Evolutionary conservation across 2,888 invertebrate species (phyloP), one percentile per base, ranked within the genome.

Genomic region (Crematogaster levior): DNA sequence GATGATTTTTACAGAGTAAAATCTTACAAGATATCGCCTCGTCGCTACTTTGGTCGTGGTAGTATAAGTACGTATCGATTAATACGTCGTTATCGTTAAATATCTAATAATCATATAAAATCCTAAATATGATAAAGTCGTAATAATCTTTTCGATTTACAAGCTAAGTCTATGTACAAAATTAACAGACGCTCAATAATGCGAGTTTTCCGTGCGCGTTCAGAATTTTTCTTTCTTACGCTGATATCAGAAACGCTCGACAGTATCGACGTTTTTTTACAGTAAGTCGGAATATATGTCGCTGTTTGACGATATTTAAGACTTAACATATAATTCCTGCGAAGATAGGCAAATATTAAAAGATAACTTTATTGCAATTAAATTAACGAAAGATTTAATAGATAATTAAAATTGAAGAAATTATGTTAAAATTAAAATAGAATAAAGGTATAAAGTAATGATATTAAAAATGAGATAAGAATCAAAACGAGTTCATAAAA

Each of bases 41-140:
- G 87, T 85, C 91, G 85, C 90, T 92, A 93, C 93, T 93, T 93
- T 93, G 93, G 93, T 93, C 91, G 92, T 91, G 90, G 91, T 91
- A 92, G 91, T 92, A 90, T 89, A 88, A 86, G 91, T 91, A 92
- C 87, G 88, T 93, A 93, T 87, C 89, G 91, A 91, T 92, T 88
- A 90, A 90, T 88, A 91, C 12, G 56, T 89, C 75, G 77, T 90
- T 86, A 89, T 87, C 72, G 83, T 91, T 91, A 91, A 93, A 91
- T 91, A 92, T 85, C 90, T 79, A 79, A 90, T 86, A 91, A 89
- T 89, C 82, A 91, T 92, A 92, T 90, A 92, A 92, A 93, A 92
- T 91, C 89, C 87, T 93, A 93, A 88, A 51, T 51, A 27, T 75
- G 85, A 86, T 91, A 90, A 89, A 89, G 88, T 89, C 84, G 79